A percentile compares a stretch with the other conserved stretches of the same genome.
These are phyloP conservation scores for Perca flavescens DNA, from an alignment of 2,113 vertebrate species.

Conservation along the genomic window DNA sequence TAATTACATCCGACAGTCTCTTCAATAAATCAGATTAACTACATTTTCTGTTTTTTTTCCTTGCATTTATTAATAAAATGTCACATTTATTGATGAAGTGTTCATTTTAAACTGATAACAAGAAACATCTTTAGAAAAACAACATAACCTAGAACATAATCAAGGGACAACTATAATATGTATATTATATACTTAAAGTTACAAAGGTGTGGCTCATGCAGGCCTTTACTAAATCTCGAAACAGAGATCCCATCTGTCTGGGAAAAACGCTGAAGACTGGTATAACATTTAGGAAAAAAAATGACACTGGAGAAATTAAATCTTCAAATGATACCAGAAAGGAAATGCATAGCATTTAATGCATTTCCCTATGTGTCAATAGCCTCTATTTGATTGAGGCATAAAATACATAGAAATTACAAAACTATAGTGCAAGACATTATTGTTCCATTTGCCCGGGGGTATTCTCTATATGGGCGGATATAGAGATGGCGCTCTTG, in stretches of 20 bases:
- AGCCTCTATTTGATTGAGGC: not conserved
- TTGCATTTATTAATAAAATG: conserved; percentile 35
- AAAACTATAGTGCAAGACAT: not conserved
- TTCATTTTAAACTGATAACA: not conserved
- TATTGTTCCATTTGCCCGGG: conserved; percentile 40
- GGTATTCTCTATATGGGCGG: conserved; percentile 60
- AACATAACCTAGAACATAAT: too few species aligned
- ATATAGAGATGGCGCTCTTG: conserved; percentile 94
- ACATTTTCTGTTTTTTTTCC: not conserved
- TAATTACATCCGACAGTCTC: conserved; percentile 26
- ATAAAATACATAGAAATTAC: not conserved
- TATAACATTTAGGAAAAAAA: conserved; percentile 1
- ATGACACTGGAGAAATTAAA: not conserved
- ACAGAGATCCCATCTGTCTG: not conserved
- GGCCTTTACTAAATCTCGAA: conserved; percentile 1
- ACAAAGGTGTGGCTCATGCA: conserved; percentile 3
- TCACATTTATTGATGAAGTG: conserved; percentile 5
- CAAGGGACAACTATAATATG: conserved; percentile 7
- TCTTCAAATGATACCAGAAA: not conserved
- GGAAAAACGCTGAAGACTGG: not conserved
- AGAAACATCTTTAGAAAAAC: conserved; percentile 43
- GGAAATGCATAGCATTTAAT: not conserved
- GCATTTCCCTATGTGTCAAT: not conserved
- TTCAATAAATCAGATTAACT: conserved; percentile 63
- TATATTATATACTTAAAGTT: conserved; percentile 18